phyloP scores from a whole-genome alignment of 2,888 invertebrate genomes.

The Synergus japonicus region DNA sequence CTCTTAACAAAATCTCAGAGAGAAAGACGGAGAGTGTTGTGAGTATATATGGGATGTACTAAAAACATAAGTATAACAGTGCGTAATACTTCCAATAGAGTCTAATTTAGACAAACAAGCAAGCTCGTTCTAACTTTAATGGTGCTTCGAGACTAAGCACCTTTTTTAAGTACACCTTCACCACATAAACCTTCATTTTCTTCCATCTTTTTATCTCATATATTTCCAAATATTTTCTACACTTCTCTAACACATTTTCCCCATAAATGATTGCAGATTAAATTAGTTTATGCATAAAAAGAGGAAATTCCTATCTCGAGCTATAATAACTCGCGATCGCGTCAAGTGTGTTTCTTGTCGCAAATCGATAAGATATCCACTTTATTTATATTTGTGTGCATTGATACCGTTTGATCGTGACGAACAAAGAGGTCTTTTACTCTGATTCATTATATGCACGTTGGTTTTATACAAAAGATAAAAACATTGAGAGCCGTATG shows the following conservation, averaged over 20 bases:
- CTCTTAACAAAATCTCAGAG: constrained; percentile 20
- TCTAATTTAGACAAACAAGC: constrained; percentile 2
- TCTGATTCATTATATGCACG: constrained; percentile 5
- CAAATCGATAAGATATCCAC: constrained; percentile 8
- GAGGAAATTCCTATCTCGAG: neutral
- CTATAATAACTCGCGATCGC: neutral
- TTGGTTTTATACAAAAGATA: constrained; percentile 38
- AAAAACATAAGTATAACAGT: neutral
- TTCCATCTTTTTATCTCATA: neutral
- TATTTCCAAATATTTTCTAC: neutral
- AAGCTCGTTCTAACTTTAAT: constrained; percentile 13
- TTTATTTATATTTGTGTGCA: constrained; percentile 7
- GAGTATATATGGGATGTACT: neutral
- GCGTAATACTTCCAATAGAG: neutral
- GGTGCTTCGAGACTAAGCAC: constrained; percentile 5
- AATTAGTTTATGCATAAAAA: neutral
- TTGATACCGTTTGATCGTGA: constrained; percentile 19
- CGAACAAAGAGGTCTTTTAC: constrained; percentile 46
- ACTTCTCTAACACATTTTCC: neutral
- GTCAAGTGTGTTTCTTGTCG: constrained; percentile 4
- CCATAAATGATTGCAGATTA: neutral
- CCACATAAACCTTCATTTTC: neutral
- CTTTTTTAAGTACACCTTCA: neutral
- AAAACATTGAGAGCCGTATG: constrained; percentile 16
- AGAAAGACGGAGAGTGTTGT: constrained; percentile 18